Evolutionary conservation across 2,113 vertebrate species (phyloP), one percentile per base, ranked within the genome.

Genomic region (Labrus mixtus): DNA sequence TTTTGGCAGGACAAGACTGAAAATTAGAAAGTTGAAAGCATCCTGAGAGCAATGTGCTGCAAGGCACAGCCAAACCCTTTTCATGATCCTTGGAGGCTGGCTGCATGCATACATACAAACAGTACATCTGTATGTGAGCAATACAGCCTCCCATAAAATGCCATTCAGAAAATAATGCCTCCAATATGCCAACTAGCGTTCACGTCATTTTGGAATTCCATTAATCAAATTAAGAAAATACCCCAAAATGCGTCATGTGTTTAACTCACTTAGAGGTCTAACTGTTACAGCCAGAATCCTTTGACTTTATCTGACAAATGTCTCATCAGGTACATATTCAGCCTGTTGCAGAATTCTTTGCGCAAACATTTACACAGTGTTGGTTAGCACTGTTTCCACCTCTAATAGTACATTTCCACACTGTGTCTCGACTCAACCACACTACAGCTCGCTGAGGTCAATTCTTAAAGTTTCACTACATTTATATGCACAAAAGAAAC

Each of bases 11-110:
- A 70, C 77, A 68, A 73, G 56, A 87, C n/a, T 68, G 48, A 78
- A 86, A 79, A 68, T 76, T 75, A 77, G 68, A 86, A 89, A 89
- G 82, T 68, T 68, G 58, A 90, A 89, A 91, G 79, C 88, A 89
- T 88, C 91, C 90, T 91, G 91, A 91, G 91, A 89, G 80, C 86
- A 79, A 82, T 84, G 84, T 84, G 89, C 90, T 81, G 86, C 89
- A 87, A 90, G 79, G 85, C 83, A 88, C 86, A 88, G 79, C 86
- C 83, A 67, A 84, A 89, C 59, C 73, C 68, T 76, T 33, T 63
- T 73, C 45, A 61, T n/a, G 33, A 58, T 73, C 77, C 72, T 69
- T 23, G 69, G 62, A 74, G 67, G 76, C 73, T 54, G 69, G 68
- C 39, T 87, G 81, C 75, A 79, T 69, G 10, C 73, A 20, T 55